Evolutionary conservation across 1,140 invertebrate species (phyloP).

Genomic region (Aphaenogaster ashmeadi): DNA sequence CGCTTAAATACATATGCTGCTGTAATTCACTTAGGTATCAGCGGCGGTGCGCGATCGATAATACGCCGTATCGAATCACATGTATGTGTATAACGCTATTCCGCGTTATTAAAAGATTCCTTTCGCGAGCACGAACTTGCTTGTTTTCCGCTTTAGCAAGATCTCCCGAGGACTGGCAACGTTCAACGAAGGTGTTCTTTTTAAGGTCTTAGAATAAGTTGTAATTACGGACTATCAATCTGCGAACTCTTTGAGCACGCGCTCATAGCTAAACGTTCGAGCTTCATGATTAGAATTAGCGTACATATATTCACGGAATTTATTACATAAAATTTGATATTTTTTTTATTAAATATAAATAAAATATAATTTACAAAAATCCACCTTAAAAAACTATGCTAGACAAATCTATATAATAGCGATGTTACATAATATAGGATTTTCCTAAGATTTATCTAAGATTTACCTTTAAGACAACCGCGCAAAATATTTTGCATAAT

Average conservation of each 20-base stretch:
- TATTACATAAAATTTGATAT: not conserved
- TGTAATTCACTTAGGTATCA: conserved; percentile 45
- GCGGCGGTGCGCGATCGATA: conserved; percentile 41
- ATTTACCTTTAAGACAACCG: too few relatives aligned
- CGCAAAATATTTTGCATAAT: not conserved
- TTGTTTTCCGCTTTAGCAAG: not conserved
- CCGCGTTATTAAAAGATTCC: conserved; percentile 37
- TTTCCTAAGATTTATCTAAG: not conserved
- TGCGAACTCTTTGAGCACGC: not conserved
- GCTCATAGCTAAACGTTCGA: not conserved
- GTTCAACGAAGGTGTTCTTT: conserved; percentile 17
- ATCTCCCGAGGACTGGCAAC: not conserved
- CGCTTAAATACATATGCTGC: conserved; percentile 61
- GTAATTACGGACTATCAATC: not conserved
- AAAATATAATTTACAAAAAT: not conserved
- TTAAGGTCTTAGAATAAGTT: not conserved
- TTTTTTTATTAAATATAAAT: not conserved
- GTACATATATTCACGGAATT: not conserved
- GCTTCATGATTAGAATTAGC: not conserved
- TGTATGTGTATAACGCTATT: conserved; percentile 20
- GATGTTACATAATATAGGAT: not conserved
- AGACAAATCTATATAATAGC: not conserved
- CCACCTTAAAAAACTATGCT: not conserved
- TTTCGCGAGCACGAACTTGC: not conserved
- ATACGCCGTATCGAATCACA: not conserved